phyloP scores from a whole-genome alignment of 2,113 vertebrate species.

The Cheirogaleus medius region DNA sequence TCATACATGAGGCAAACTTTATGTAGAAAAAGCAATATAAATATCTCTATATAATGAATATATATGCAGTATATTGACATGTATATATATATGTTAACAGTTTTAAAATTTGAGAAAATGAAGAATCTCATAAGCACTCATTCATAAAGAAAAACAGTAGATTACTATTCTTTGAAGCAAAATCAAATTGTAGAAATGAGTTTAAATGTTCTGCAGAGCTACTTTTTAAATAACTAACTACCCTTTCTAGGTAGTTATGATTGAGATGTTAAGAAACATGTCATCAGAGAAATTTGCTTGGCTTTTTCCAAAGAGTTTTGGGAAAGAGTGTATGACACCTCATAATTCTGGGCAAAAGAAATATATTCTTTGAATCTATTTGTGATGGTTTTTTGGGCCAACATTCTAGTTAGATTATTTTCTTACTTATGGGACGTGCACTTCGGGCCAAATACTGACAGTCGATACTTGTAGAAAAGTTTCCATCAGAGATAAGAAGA shows the following conservation, averaged over 20 bases:
- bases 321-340: neutral
- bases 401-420: constrained; percentile 57
- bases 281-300: neutral
- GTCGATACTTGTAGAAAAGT: neutral
- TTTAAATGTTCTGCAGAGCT: neutral
- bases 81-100: neutral
- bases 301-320: neutral
- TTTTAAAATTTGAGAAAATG: neutral
- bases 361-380: neutral
- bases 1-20: neutral
- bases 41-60: neutral
- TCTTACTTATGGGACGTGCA: neutral
- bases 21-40: neutral
- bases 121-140: neutral
- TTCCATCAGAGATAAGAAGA: neutral
- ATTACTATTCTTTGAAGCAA: neutral
- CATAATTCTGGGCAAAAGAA: neutral
- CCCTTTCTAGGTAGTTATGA: too few relatives aligned
- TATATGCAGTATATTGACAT: neutral
- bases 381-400: neutral
- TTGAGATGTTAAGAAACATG: neutral
- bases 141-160: neutral
- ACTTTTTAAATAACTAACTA: constrained; percentile 3
- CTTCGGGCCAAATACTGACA: neutral
- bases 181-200: neutral